Evolutionary conservation across 2,113 vertebrate species (phyloP).

Genomic region (Nipponia nippon): DNA sequence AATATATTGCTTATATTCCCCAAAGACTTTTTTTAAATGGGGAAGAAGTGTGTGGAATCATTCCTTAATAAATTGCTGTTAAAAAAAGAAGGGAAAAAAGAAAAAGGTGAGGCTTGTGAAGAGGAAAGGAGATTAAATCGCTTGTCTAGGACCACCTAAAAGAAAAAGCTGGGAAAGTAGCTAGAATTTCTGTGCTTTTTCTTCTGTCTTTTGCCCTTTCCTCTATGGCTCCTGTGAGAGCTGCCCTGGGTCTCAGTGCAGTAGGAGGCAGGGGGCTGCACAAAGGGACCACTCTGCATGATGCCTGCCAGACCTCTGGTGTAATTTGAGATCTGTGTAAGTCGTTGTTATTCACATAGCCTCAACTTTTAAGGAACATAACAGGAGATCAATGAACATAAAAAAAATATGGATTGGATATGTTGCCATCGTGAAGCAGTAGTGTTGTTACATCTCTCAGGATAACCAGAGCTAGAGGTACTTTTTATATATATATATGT

Average conservation of each 20-base stretch:
- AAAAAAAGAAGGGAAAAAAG: not conserved
- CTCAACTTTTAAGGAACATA: not conserved
- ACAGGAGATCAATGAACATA: not conserved
- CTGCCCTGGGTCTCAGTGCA: not conserved
- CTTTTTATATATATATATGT: no score
- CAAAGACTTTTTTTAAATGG: not conserved
- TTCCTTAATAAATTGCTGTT: slow-evolving; percentile 31
- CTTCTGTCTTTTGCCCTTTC: not conserved
- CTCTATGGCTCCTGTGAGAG: not conserved
- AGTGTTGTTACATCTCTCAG: not conserved
- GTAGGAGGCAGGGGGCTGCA: not conserved
- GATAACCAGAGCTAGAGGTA: not conserved
- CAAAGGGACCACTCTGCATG: not conserved
- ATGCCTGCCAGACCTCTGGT: not conserved
- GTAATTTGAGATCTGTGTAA: not conserved
- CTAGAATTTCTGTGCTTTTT: not conserved
- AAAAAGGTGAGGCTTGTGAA: not conserved
- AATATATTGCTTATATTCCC: not conserved
- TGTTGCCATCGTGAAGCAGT: not conserved
- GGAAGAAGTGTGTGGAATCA: not conserved
- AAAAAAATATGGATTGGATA: not conserved
- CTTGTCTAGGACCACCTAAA: not conserved
- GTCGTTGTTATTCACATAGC: not conserved
- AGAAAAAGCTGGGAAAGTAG: not conserved
- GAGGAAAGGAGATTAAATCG: not conserved